Percentiles rank a stretch among this genome's conserved stretches.
These are phyloP conservation scores for Lates japonicus DNA, from an alignment of 2,797 vertebrate species.

Conservation along the genomic window DNA sequence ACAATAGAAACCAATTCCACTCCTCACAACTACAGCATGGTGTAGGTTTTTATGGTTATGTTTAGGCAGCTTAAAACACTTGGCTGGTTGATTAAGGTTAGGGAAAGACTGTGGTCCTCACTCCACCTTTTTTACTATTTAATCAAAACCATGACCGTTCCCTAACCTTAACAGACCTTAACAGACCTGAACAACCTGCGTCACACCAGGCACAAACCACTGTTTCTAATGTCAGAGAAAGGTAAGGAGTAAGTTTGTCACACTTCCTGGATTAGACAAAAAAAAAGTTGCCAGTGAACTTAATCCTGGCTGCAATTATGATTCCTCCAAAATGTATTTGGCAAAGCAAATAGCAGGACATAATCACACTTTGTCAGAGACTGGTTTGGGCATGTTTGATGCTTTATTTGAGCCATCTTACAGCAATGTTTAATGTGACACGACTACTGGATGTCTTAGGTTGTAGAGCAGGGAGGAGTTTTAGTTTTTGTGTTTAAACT, in stretches of 20 bases:
- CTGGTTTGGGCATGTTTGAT: neutral
- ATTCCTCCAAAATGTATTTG: neutral
- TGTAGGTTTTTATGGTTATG: neutral
- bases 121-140: neutral
- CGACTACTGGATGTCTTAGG: neutral
- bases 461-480: neutral
- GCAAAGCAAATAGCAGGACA: neutral
- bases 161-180: neutral
- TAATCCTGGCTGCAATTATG: neutral
- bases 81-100: slow-evolving; percentile 2
- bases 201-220: neutral
- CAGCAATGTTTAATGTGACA: neutral
- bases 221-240: neutral
- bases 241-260: neutral
- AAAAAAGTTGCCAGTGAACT: neutral
- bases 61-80: neutral
- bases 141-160: neutral
- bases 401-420: no score
- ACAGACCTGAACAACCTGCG: neutral
- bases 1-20: neutral
- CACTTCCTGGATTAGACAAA: neutral
- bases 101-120: neutral
- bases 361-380: neutral
- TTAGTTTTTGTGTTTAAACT: neutral
- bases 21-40: neutral